phyloP scores from a whole-genome alignment of 2,888 invertebrate species.

The Metopia argyrocephala region DNA sequence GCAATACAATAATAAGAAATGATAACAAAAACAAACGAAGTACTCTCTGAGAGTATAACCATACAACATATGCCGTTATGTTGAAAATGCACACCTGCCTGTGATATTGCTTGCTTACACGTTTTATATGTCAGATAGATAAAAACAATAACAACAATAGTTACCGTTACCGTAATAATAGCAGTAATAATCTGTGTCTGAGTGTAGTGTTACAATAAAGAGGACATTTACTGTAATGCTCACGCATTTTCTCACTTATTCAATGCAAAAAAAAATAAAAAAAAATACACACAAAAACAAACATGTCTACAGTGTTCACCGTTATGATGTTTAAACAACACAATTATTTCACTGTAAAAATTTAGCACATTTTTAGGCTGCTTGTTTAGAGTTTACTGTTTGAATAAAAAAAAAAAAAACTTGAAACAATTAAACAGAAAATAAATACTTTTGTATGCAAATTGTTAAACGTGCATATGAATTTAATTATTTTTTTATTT shows the following conservation, averaged over 20 bases:
- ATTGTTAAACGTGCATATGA: slow-evolving; percentile 61
- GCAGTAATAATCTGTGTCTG: not conserved
- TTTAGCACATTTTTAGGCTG: too few species aligned
- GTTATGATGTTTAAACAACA: too few species aligned
- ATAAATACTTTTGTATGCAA: slow-evolving; percentile 9
- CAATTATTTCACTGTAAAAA: too few species aligned
- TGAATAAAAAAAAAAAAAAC: too few species aligned
- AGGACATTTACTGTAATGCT: slow-evolving; percentile 19
- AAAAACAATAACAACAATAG: not conserved
- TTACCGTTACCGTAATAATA: too few species aligned
- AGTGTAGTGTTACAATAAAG: slow-evolving; percentile 1
- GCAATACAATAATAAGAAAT: not conserved
- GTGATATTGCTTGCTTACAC: too few species aligned
- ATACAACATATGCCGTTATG: too few species aligned
- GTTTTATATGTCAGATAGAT: not conserved
- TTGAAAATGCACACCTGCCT: too few species aligned
- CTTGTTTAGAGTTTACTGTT: too few species aligned
- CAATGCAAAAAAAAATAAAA: not conserved
- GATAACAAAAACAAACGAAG: too few species aligned
- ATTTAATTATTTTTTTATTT: slow-evolving; percentile 55
- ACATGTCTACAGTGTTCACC: not conserved
- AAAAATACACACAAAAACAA: not conserved
- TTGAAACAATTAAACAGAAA: slow-evolving; percentile 18
- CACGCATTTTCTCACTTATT: not conserved
- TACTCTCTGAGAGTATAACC: too few species aligned